Percentiles rank a stretch among this genome's conserved stretches.
Conservation (phyloP, 2,888 invertebrate species). For the Caenorhabditis sp. region DNA sequence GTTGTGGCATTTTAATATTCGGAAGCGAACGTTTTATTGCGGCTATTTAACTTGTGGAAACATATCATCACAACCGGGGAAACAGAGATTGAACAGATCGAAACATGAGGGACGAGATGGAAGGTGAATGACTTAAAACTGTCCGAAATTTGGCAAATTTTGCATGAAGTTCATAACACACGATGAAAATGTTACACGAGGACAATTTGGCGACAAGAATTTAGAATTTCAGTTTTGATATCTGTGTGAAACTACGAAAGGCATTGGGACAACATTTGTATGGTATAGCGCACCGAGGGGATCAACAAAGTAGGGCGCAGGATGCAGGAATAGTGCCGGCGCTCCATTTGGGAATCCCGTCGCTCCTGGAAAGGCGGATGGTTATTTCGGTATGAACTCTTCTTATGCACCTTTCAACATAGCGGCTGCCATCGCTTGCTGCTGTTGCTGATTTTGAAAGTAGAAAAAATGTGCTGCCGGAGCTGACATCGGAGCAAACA, state of each 20-base stretch:
- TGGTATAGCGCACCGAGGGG: constrained; percentile 30
- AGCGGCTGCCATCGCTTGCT: too few species aligned
- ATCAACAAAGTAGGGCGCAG: background rate
- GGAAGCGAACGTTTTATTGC: constrained; percentile 36
- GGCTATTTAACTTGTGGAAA: constrained; percentile 2
- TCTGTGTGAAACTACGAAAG: constrained; percentile 11
- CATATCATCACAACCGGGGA: constrained; percentile 25
- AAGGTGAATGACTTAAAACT: constrained; percentile 20
- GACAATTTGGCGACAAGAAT: constrained; percentile 22
- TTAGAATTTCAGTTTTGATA: constrained; percentile 7
- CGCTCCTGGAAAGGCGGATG: background rate
- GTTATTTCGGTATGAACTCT: too few species aligned
- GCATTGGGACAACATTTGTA: constrained; percentile 10
- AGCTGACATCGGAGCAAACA: too few species aligned
- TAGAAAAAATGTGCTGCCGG: too few species aligned
- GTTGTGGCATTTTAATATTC: background rate
- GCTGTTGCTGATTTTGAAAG: too few species aligned
- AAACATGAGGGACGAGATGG: background rate
- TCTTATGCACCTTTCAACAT: too few species aligned
- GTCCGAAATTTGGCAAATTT: constrained; percentile 28
- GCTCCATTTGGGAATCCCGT: background rate
- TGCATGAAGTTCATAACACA: constrained; percentile 30
- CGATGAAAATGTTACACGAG: constrained; percentile 38
- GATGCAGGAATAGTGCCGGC: background rate
- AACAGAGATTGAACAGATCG: constrained; percentile 8